A percentile compares a stretch with the other conserved stretches of the same genome.
Evolutionary conservation across 2,113 vertebrate genomes (phyloP).

Genomic region (Chloropsis cyanopogon): DNA sequence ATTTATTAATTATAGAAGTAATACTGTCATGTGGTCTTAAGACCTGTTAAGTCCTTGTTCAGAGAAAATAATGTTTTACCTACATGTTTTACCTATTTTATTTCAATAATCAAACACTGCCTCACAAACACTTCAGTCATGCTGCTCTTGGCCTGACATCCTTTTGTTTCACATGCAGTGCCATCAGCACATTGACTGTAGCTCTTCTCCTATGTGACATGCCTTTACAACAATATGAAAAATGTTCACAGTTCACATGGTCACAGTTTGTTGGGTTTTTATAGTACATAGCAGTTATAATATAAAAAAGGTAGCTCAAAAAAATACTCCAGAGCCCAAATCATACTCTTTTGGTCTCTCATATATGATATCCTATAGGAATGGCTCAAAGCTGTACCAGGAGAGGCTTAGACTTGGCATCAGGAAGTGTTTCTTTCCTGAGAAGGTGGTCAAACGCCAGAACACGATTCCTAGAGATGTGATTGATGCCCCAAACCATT

Average conservation of each 20-base stretch:
- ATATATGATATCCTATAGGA: background rate
- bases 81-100: background rate
- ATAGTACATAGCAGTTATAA: background rate
- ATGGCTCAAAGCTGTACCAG: background rate
- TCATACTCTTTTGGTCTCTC: background rate
- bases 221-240: background rate
- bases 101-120: slow-evolving; percentile 44
- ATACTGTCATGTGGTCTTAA: background rate
- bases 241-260: background rate
- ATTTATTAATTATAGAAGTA: background rate
- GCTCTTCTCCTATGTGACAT: background rate
- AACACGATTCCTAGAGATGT: background rate
- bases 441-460: background rate
- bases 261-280: background rate
- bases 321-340: background rate
- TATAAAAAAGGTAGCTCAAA: background rate
- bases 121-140: slow-evolving; percentile 34
- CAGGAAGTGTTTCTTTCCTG: background rate
- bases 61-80: background rate
- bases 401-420: background rate
- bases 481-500: background rate
- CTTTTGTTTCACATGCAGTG: background rate
- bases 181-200: background rate
- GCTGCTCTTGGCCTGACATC: background rate
- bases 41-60: background rate